Conservation (phyloP, 2,113 vertebrate genomes). For the Entelurus aequoreus region DNA sequence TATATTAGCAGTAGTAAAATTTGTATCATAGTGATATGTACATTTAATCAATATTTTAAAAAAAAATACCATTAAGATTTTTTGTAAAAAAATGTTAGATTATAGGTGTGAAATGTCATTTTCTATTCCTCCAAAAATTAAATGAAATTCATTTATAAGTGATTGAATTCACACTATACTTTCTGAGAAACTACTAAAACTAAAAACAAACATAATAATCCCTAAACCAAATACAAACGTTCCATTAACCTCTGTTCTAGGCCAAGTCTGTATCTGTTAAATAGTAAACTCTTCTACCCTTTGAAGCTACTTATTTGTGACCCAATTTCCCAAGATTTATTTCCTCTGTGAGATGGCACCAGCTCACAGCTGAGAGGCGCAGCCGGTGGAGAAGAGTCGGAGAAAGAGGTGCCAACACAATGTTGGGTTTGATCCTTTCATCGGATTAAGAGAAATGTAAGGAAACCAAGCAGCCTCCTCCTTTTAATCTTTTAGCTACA, state of each 20-base stretch:
- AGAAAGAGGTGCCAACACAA: background rate
- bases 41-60: too few species aligned
- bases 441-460: slow-evolving; percentile 7
- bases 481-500: slow-evolving; percentile 9
- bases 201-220: slow-evolving; percentile 2
- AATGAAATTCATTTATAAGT: too few species aligned
- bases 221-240: background rate
- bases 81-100: too few species aligned
- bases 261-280: background rate
- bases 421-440: slow-evolving; percentile 9
- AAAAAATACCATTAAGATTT: too few species aligned
- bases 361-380: background rate
- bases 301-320: slow-evolving; percentile 4
- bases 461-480: background rate
- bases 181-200: too few species aligned
- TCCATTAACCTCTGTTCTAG: background rate
- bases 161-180: too few species aligned
- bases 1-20: too few species aligned
- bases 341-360: background rate
- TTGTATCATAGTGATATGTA: too few species aligned
- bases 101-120: too few species aligned
- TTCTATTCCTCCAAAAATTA: too few species aligned
- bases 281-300: background rate
- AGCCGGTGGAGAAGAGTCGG: background rate
- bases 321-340: background rate